These are phyloP conservation scores for Acanthosepion pharaonis DNA, from an alignment of 2,888 invertebrate genomes.

Conservation along the genomic window DNA sequence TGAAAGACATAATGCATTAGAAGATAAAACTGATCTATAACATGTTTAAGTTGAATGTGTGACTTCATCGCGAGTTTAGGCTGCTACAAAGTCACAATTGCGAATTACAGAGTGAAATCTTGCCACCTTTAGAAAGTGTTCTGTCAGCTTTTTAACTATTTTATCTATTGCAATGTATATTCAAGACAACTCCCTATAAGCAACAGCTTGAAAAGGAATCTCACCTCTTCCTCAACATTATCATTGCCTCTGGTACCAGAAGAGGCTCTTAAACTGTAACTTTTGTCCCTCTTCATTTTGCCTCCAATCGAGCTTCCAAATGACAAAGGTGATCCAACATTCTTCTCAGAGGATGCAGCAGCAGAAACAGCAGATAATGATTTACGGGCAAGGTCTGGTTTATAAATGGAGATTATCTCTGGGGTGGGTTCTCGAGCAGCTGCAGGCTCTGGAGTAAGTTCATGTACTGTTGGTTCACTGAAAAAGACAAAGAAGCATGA, in stretches of 20 bases:
- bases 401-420: background rate
- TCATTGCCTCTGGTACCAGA: background rate
- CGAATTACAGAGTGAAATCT: too few species aligned
- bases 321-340: conserved; percentile 42
- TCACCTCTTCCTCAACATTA: conserved; percentile 6
- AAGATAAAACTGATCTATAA: too few species aligned
- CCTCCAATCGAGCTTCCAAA: conserved; percentile 51
- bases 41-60: too few species aligned
- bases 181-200: too few species aligned
- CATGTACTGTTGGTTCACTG: background rate
- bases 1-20: too few species aligned
- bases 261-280: conserved; percentile 49
- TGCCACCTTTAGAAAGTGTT: too few species aligned
- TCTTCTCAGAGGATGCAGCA: conserved; percentile 47
- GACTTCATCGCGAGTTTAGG: too few species aligned
- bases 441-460: background rate
- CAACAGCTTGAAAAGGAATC: background rate
- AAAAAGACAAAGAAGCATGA: background rate
- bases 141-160: too few species aligned
- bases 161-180: too few species aligned
- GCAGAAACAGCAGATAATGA: background rate
- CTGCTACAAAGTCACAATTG: too few species aligned
- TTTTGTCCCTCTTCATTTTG: conserved; percentile 64
- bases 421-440: background rate
- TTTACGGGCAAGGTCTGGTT: background rate